A percentile compares a stretch with the other conserved stretches of the same genome.
Evolutionary conservation across 2,113 vertebrate species (phyloP).

Genomic region (Erythrocebus patas): DNA sequence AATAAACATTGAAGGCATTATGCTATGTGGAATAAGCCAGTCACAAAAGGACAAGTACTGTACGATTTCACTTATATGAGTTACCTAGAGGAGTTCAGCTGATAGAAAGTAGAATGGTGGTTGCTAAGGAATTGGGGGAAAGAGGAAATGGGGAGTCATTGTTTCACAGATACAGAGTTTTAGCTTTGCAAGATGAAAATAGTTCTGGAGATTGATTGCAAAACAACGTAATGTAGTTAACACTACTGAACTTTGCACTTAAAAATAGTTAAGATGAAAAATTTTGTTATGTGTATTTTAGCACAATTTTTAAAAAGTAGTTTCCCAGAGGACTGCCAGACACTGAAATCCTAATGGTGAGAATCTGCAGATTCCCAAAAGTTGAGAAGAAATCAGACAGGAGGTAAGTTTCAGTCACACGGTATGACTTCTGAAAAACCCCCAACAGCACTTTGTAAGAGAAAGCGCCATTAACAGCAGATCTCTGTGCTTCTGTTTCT

Average conservation of each 20-base stretch:
- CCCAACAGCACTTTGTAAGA: neutral
- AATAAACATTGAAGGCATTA: neutral
- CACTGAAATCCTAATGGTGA: neutral
- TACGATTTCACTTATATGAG: neutral
- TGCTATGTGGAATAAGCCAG: neutral
- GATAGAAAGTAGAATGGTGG: neutral
- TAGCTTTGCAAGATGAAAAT: neutral
- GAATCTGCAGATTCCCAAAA: neutral
- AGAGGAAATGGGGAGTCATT: neutral
- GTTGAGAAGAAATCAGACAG: neutral
- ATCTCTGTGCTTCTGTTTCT: neutral
- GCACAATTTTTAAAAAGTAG: neutral
- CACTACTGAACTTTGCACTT: neutral
- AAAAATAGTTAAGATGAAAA: neutral
- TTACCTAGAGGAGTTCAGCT: neutral
- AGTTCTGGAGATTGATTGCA: neutral
- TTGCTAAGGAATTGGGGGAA: neutral
- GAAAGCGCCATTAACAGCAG: neutral
- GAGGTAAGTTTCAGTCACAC: neutral
- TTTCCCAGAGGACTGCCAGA: neutral
- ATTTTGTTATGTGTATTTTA: neutral
- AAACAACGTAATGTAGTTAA: neutral
- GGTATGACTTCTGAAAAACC: neutral
- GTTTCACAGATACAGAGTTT: neutral
- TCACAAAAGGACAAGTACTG: neutral